phyloP scores from a whole-genome alignment of 2,888 invertebrate genomes.

The Eupithecia insigniata region DNA sequence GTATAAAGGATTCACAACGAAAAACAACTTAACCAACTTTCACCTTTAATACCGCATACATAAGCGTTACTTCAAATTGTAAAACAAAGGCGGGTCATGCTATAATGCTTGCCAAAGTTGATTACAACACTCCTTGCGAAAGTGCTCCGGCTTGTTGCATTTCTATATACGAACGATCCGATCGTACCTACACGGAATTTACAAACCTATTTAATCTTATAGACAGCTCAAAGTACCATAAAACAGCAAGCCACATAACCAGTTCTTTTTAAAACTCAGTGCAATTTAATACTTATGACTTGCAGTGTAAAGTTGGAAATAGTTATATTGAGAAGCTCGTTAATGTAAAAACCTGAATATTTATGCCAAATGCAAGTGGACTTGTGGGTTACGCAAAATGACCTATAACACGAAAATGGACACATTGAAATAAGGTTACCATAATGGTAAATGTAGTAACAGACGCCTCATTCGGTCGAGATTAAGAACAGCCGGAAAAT shows the following conservation, averaged over 20 bases:
- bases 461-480: neutral
- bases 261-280: neutral
- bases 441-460: neutral
- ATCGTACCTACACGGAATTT: neutral
- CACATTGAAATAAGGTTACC: neutral
- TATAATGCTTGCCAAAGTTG: constrained; percentile 22
- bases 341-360: constrained; percentile 37
- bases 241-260: neutral
- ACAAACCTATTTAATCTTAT: constrained; percentile 9
- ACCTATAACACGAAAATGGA: constrained; percentile 8
- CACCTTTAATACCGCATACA: neutral
- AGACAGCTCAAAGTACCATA: neutral
- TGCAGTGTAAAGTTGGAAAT: neutral
- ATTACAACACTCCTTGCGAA: constrained; percentile 40
- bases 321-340: constrained; percentile 1
- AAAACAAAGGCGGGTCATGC: constrained; percentile 24
- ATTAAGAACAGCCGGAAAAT: neutral
- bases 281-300: constrained; percentile 6
- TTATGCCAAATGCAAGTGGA: constrained; percentile 27
- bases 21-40: neutral
- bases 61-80: constrained; percentile 14
- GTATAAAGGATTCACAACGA: neutral
- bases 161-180: constrained; percentile 10
- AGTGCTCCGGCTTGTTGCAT: constrained; percentile 33
- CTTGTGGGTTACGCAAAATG: constrained; percentile 17